Percentiles rank a stretch among this genome's conserved stretches.
These are phyloP conservation scores for Myopa testacea DNA, from an alignment of 2,888 invertebrate genomes.

Conservation along the genomic window DNA sequence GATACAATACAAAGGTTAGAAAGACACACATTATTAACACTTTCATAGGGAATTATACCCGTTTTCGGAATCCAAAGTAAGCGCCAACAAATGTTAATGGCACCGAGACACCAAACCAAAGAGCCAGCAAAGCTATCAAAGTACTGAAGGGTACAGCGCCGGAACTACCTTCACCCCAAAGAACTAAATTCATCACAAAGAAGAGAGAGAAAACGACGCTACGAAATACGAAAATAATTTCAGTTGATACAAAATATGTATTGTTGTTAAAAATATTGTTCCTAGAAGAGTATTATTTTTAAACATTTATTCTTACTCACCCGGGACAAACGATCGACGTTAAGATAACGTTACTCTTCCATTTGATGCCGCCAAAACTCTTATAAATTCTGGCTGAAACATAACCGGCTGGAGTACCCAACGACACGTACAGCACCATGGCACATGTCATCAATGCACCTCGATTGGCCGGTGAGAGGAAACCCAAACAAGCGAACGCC, in stretches of 20 bases:
- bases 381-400: conserved; percentile 97
- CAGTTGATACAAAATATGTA: background rate
- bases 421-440: conserved; percentile 94
- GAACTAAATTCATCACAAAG: conserved; percentile 95
- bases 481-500: conserved; percentile 98
- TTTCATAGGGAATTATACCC: conserved; percentile 71
- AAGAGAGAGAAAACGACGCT: conserved; percentile 96
- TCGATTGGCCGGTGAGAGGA: conserved; percentile 97
- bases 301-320: conserved; percentile 70
- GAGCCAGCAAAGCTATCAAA: conserved; percentile 88
- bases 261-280: background rate
- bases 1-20: background rate
- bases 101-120: conserved; percentile 99
- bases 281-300: background rate
- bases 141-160: conserved; percentile 98
- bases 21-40: background rate
- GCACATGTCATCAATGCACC: conserved; percentile 99
- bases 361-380: conserved; percentile 97
- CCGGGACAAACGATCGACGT: conserved; percentile 98
- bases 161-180: conserved; percentile 96
- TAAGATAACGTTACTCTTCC: conserved; percentile 97
- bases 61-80: conserved; percentile 97
- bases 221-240: conserved; percentile 58
- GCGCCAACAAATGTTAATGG: conserved; percentile 98
- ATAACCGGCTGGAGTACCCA: conserved; percentile 97